A percentile compares a stretch with the other conserved stretches of the same genome.
Conservation (phyloP, 2,797 vertebrate genomes). For the Trichosurus vulpecula region DNA sequence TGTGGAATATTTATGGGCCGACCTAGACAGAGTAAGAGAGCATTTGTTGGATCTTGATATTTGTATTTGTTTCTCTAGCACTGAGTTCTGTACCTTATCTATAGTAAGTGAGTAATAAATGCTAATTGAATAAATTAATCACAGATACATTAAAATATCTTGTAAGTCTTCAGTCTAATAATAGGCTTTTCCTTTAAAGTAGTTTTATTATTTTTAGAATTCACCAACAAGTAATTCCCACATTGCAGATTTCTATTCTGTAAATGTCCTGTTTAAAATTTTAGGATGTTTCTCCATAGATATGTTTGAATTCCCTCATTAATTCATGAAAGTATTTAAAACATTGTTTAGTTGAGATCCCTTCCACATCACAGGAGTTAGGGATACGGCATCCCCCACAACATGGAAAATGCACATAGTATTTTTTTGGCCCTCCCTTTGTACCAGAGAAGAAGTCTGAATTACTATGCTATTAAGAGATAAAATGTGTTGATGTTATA, state of each 20-base stretch:
- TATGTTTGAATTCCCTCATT: not conserved
- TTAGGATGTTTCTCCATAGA: not conserved
- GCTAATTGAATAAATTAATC: not conserved
- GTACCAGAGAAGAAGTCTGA: too few species aligned
- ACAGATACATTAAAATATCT: too few species aligned
- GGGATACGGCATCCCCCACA: too few species aligned
- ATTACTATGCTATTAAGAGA: too few species aligned
- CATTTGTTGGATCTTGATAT: not conserved
- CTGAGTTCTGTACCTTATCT: not conserved
- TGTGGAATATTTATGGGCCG: not conserved
- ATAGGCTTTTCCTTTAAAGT: too few species aligned
- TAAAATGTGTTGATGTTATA: too few species aligned
- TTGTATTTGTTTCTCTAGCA: not conserved
- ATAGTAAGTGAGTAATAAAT: not conserved
- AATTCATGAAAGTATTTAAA: not conserved
- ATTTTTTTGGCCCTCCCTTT: too few species aligned
- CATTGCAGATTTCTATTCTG: not conserved
- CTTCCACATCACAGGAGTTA: too few species aligned
- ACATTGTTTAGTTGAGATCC: not conserved
- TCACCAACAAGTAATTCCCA: not conserved
- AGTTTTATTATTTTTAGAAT: not conserved
- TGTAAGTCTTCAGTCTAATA: too few species aligned
- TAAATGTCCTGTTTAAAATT: not conserved
- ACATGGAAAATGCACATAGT: too few species aligned
- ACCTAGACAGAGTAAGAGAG: not conserved